Evolutionary conservation across 2,113 vertebrate genomes (phyloP).

Genomic region (Brienomyrus brachyistius): DNA sequence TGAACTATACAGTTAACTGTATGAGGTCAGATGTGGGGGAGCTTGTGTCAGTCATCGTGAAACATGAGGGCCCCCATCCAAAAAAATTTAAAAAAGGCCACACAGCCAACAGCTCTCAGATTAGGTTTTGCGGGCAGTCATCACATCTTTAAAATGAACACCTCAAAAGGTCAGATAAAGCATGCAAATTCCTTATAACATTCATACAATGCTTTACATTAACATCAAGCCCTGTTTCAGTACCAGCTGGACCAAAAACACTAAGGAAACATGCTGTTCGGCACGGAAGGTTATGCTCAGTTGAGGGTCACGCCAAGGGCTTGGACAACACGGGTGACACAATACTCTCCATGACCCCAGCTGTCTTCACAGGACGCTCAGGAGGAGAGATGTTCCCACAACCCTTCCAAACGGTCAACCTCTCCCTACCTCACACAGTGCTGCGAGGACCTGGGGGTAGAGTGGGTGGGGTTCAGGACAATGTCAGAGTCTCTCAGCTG

Average conservation of each 20-base stretch:
- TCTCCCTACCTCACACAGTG: slow-evolving; percentile 15
- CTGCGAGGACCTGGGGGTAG: not conserved
- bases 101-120: not conserved
- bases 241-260: not conserved
- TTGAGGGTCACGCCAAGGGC: not conserved
- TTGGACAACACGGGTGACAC: not conserved
- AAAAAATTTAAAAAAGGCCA: not conserved
- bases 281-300: not conserved
- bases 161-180: not conserved
- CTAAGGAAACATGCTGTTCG: not conserved
- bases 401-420: slow-evolving; percentile 29
- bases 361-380: slow-evolving; percentile 7
- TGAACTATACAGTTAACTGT: not conserved
- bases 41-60: not conserved
- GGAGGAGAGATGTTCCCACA: slow-evolving; percentile 25
- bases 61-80: not conserved
- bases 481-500: slow-evolving; percentile 2
- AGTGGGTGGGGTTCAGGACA: not conserved
- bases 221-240: not conserved
- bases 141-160: not conserved
- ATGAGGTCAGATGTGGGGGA: not conserved
- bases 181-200: not conserved
- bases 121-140: not conserved
- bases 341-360: not conserved
- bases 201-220: not conserved